Evolutionary conservation across 1,140 invertebrate species (phyloP).

Genomic region (Camponotus vicinus): DNA sequence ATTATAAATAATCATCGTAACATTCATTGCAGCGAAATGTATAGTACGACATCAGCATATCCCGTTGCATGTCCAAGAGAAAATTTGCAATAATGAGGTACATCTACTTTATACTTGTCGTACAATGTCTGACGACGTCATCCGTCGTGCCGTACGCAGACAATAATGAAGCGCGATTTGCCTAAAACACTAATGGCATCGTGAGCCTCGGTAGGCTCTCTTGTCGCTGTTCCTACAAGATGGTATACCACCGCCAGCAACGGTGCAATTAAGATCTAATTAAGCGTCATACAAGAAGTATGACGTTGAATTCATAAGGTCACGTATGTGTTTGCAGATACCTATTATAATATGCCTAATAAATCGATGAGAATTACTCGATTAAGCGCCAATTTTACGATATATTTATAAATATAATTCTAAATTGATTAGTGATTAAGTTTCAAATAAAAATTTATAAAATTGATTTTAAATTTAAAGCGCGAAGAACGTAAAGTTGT

Average conservation of each 20-base stretch:
- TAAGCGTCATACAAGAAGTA: slow-evolving; percentile 62
- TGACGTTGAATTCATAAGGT: slow-evolving; percentile 47
- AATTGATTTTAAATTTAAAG: not conserved
- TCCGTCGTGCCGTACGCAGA: slow-evolving; percentile 48
- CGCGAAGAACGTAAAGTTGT: not conserved
- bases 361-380: not conserved
- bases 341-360: not conserved
- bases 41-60: slow-evolving; percentile 17
- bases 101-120: slow-evolving; percentile 24
- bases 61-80: not conserved
- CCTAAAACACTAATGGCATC: slow-evolving; percentile 68
- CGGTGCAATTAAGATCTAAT: slow-evolving; percentile 73
- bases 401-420: slow-evolving; percentile 3
- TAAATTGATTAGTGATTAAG: not conserved
- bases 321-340: not conserved
- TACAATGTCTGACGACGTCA: slow-evolving; percentile 14
- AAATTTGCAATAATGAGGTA: slow-evolving; percentile 31
- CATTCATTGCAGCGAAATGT: not conserved
- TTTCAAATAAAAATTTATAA: not conserved
- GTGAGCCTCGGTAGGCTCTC: slow-evolving; percentile 19
- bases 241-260: slow-evolving; percentile 60
- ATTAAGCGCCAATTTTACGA: not conserved
- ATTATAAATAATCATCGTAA: not conserved
- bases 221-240: slow-evolving; percentile 43
- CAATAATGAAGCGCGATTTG: slow-evolving; percentile 38